phyloP scores from a whole-genome alignment of 2,113 vertebrate genomes.

The Holacanthus passer region DNA sequence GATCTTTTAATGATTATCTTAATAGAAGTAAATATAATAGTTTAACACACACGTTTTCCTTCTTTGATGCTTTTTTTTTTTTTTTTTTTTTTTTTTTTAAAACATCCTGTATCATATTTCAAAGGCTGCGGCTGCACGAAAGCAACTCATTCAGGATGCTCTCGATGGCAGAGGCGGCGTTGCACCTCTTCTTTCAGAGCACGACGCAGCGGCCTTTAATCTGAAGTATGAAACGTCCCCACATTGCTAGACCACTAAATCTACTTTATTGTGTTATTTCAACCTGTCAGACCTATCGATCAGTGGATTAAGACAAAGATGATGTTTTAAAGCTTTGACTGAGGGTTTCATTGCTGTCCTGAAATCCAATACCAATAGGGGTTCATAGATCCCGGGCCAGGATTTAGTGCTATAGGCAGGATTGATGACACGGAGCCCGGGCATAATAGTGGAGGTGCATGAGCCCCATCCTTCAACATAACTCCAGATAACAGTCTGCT shows the following conservation, averaged over 20 bases:
- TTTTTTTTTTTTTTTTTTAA: background rate
- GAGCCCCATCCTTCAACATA: conserved; percentile 69
- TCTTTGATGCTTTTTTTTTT: background rate
- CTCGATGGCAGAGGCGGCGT: conserved; percentile 13
- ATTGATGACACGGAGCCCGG: conserved; percentile 69
- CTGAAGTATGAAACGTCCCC: conserved; percentile 66
- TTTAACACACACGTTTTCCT: background rate
- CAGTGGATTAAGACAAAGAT: conserved; percentile 83
- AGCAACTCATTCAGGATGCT: conserved; percentile 13
- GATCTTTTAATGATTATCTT: background rate
- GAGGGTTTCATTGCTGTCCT: conserved; percentile 73
- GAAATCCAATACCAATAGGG: conserved; percentile 75
- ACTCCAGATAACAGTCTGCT: conserved; percentile 67
- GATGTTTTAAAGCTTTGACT: conserved; percentile 80
- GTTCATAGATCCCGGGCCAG: conserved; percentile 64
- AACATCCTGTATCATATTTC: background rate
- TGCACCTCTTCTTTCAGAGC: conserved; percentile 47
- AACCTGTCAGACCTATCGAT: conserved; percentile 79
- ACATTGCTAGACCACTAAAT: conserved; percentile 72
- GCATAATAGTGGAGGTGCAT: conserved; percentile 54
- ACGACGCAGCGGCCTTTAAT: conserved; percentile 49
- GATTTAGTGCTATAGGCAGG: conserved; percentile 72
- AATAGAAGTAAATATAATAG: background rate
- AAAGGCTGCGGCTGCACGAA: background rate
- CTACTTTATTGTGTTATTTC: conserved; percentile 82